Base-by-base conservation (phyloP, 2,113 vertebrate species). In the Trinectes maculatus region DNA sequence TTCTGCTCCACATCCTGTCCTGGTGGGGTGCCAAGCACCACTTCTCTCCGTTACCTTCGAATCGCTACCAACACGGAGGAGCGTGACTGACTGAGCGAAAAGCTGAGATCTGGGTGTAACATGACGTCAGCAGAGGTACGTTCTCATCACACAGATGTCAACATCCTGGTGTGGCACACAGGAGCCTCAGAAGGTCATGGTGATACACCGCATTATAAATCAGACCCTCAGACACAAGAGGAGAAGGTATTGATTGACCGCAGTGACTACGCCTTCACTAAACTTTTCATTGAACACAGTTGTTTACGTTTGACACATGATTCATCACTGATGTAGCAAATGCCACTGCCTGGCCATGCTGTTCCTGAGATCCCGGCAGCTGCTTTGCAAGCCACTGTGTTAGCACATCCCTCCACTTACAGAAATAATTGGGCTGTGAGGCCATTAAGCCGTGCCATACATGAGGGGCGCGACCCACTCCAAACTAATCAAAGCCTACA, bases 261-360 rank as follows among this genome's bases (percentile, higher is more conserved):
- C 2, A n/a, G n/a, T n/a, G n/a, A n/a, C n/a, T n/a, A n/a, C n/a
- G 53, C 57, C 33, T 42, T 72, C 57, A 25, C 61, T 28, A 52
- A 68, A 70, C n/a, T 43, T 85, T 83, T 84, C 62, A 84, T 83
- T 73, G 74, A 80, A 78, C 62, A 8, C 71, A 24, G 31, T 31
- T 77, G 75, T 71, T 74, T 60, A 44, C 53, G 72, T 49, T 54
- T 15, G 68, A 74, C 16, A n/a, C 44, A 25, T 25, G 48, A 88
- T 86, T 72, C 76, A 84, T 87, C 87, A 88, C 56, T 68, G 73
- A 82, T 77, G 64, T 52, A 52, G 49, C 29, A 62, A 81, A 84
- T 67, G 75, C 69, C 74, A 76, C 15, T 5, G 55, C 60, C n/a
- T 39, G 52, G 59, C 19, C 49, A 15, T 37, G 49, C 31, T 24